These are phyloP conservation scores for Cephalophus harveyi DNA, from an alignment of 2,113 vertebrate genomes.

Conservation along the genomic window DNA sequence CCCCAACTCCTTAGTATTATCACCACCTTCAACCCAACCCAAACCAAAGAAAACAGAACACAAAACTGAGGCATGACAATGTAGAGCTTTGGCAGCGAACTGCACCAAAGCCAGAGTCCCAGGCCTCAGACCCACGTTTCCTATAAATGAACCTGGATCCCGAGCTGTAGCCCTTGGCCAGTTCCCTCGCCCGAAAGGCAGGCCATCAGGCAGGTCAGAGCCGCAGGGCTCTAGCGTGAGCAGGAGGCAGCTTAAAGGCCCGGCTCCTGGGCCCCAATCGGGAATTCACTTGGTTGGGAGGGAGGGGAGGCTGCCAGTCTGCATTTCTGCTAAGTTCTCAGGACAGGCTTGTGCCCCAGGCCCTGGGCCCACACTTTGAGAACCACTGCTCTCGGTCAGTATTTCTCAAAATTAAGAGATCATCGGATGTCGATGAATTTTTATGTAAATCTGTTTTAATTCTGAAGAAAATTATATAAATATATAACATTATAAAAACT, in stretches of 20 bases:
- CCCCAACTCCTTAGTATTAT: background rate
- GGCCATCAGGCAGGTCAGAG: background rate
- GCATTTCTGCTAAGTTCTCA: background rate
- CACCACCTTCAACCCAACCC: background rate
- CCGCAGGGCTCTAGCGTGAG: background rate
- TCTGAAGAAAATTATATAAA: background rate
- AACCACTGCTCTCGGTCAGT: background rate
- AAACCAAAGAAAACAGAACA: background rate
- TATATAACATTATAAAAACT: background rate
- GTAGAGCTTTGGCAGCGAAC: background rate
- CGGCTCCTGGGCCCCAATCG: rapidly evolving
- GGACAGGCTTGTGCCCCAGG: background rate
- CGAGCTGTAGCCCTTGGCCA: background rate
- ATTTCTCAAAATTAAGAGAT: background rate
- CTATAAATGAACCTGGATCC: background rate
- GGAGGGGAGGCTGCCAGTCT: background rate
- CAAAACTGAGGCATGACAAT: background rate
- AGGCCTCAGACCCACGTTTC: background rate
- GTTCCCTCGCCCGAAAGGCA: background rate
- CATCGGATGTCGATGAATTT: background rate
- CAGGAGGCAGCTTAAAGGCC: background rate
- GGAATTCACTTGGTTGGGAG: background rate
- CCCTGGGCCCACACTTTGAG: background rate
- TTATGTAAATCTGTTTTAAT: background rate
- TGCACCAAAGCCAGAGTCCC: no score